Evolutionary conservation across 2,888 invertebrate genomes (phyloP), one percentile per base, ranked within the genome.

Genomic region (Nycteola revayana): DNA sequence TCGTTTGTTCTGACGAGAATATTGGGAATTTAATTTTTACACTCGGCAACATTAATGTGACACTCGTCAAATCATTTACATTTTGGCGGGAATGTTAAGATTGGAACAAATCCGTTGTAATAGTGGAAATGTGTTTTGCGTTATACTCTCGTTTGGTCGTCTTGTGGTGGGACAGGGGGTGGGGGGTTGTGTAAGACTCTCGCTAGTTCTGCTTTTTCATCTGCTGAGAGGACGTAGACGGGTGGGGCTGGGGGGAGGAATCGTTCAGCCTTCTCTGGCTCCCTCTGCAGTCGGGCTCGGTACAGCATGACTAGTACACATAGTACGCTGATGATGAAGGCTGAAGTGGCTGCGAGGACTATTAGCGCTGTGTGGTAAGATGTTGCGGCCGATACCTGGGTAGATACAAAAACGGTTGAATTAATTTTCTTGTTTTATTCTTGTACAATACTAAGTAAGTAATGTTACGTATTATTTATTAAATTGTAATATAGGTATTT

Each of bases 351-450:
- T 10, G 94, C 94, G 32, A 95, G 86, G 8, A 95, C 94, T 54
- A 95, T 92, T 9, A 95, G 88, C 24, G 94, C 94, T 7, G 94
- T 92, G 67, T 95, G 95, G 64, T 95, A 94, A 0, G 93, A 92
- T 4, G 92, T 91, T 11, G 93, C 88, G 14, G 92, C 89, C n/a
- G 92, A 92, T 7, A 89, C 88, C 89, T 89, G 69, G 7, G 23
- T 21, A 36, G 31, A 32, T 9, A 14, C 30, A 9, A n/a, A n/a
- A n/a, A n/a, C n/a, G n/a, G n/a, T n/a, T n/a, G n/a, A n/a, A n/a
- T n/a, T n/a, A n/a, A n/a, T n/a, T n/a, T n/a, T n/a, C n/a, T n/a
- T n/a, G n/a, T n/a, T n/a, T n/a, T n/a, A n/a, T n/a, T n/a, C n/a
- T n/a, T n/a, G n/a, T n/a, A n/a, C n/a, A n/a, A n/a, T n/a, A n/a